These are phyloP conservation scores for Automeris io DNA, from an alignment of 2,888 invertebrate genomes.

Conservation along the genomic window DNA sequence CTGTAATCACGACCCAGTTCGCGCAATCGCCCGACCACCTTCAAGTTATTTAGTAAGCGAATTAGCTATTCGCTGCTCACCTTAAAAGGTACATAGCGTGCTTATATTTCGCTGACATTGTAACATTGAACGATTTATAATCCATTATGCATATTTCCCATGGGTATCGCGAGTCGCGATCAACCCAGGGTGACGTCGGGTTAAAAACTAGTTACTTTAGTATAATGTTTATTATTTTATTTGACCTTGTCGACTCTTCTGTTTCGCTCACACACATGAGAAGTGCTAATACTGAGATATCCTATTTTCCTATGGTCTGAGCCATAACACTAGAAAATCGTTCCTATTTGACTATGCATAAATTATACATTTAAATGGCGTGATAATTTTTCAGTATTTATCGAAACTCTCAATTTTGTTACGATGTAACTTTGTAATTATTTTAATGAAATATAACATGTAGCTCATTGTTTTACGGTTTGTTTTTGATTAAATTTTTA, in stretches of 20 bases:
- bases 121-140: too few relatives aligned
- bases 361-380: slow-evolving; percentile 27
- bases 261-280: slow-evolving; percentile 43
- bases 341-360: slow-evolving; percentile 27
- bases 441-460: slow-evolving; percentile 18
- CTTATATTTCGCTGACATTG: too few relatives aligned
- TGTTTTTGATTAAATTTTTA: slow-evolving; percentile 18
- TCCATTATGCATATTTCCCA: too few relatives aligned
- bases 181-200: neutral
- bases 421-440: slow-evolving; percentile 22
- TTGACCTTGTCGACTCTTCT: slow-evolving; percentile 51
- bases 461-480: slow-evolving; percentile 17
- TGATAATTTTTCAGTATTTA: slow-evolving; percentile 54
- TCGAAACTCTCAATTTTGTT: slow-evolving; percentile 28
- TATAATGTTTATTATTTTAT: slow-evolving; percentile 43
- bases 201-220: slow-evolving; percentile 13
- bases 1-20: too few relatives aligned
- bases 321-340: slow-evolving; percentile 21
- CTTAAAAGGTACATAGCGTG: too few relatives aligned
- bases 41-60: too few relatives aligned
- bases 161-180: neutral
- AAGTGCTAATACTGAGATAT: slow-evolving; percentile 40
- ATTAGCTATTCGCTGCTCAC: too few relatives aligned
- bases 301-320: slow-evolving; percentile 53
- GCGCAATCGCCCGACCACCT: too few relatives aligned